Conservation (phyloP, 2,888 invertebrate species). For the Lycophotia porphyrea region DNA sequence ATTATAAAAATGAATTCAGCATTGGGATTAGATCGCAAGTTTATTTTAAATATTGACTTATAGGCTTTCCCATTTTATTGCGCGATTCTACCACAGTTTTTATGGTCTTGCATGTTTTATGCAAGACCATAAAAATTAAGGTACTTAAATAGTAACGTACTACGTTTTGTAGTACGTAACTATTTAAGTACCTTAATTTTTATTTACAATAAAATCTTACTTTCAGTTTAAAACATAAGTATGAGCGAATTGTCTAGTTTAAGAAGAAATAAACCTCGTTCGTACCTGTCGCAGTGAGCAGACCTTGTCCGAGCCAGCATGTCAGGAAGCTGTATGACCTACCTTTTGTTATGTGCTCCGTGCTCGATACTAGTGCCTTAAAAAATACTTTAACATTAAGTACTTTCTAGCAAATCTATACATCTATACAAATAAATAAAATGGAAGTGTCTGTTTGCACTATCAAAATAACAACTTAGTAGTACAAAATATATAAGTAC, state of each 20-base stretch:
- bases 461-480: no score
- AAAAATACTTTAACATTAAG: constrained; percentile 51
- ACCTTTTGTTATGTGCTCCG: constrained; percentile 89
- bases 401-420: not conserved
- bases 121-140: no score
- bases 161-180: no score
- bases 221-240: not conserved
- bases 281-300: constrained; percentile 88
- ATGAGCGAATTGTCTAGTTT: not conserved
- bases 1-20: not conserved
- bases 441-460: no score
- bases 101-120: not conserved
- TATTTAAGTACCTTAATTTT: no score
- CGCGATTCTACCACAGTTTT: not conserved
- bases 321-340: constrained; percentile 84
- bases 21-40: not conserved
- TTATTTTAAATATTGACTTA: not conserved
- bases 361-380: constrained; percentile 86
- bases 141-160: no score
- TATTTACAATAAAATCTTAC: not conserved
- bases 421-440: no score
- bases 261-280: not conserved
- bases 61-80: not conserved
- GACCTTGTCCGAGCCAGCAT: constrained; percentile 90
- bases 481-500: no score